Percentiles rank a stretch among this genome's conserved stretches.
phyloP scores from a whole-genome alignment of 2,113 vertebrate genomes.

The Agapornis roseicollis region DNA sequence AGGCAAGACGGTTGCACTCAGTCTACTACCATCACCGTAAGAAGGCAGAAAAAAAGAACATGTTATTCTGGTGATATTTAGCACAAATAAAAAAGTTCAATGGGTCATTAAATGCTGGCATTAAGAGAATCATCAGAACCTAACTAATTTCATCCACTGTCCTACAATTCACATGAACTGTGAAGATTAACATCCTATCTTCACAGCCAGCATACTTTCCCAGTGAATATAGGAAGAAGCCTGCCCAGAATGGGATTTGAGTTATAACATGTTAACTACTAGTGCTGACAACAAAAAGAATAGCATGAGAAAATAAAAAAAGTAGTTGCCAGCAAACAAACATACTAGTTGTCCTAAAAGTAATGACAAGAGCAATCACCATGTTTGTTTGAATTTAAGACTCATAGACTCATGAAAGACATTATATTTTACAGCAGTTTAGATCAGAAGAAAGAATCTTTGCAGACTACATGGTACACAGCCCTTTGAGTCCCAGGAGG shows the following conservation, averaged over 20 bases:
- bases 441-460: neutral
- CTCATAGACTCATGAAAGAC: neutral
- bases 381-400: accelerated
- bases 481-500: accelerated
- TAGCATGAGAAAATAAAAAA: neutral
- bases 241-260: neutral
- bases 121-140: neutral
- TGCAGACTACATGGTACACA: accelerated
- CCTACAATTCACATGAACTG: neutral
- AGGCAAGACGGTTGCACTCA: neutral
- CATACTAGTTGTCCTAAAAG: neutral
- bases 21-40: neutral
- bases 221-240: neutral
- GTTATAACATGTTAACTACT: neutral
- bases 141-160: neutral
- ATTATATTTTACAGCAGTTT: neutral
- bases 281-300: neutral
- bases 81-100: neutral
- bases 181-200: neutral
- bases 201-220: neutral
- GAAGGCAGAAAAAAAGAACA: neutral
- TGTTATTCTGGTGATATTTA: neutral
- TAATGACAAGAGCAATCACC: neutral
- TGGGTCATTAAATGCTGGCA: neutral
- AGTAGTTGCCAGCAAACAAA: neutral